A percentile compares a stretch with the other conserved stretches of the same genome.
Conservation (phyloP, 2,888 invertebrate species). For the Pheosia tremula region DNA sequence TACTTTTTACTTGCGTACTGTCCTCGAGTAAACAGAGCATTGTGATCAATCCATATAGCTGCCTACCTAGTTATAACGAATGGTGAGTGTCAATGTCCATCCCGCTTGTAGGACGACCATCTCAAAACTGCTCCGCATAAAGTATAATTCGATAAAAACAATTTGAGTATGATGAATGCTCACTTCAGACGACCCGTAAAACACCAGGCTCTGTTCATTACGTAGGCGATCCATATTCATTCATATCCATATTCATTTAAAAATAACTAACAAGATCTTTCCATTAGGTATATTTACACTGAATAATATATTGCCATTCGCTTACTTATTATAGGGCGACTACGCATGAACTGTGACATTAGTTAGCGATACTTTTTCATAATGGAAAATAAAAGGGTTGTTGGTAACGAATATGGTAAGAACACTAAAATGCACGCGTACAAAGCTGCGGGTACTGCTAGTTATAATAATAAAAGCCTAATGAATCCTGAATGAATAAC, state of each 20-base stretch:
- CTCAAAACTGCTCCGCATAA: conserved; percentile 45
- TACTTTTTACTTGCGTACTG: too few species aligned
- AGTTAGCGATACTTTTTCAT: not conserved
- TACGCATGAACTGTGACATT: not conserved
- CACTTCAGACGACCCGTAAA: conserved; percentile 55
- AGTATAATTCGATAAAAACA: conserved; percentile 56
- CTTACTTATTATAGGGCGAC: not conserved
- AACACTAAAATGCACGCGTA: too few species aligned
- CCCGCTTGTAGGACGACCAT: conserved; percentile 23
- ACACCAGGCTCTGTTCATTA: conserved; percentile 43
- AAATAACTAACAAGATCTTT: conserved; percentile 46
- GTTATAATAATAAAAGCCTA: too few species aligned
- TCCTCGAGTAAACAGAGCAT: too few species aligned
- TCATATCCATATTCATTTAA: conserved; percentile 54
- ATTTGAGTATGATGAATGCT: conserved; percentile 61
- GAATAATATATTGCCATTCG: conserved; percentile 26
- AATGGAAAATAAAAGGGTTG: not conserved
- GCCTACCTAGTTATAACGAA: conserved; percentile 10
- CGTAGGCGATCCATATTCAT: conserved; percentile 52
- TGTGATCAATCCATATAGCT: too few species aligned
- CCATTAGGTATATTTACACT: conserved; percentile 33
- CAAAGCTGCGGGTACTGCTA: too few species aligned
- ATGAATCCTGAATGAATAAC: too few species aligned
- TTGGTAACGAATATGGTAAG: too few species aligned
- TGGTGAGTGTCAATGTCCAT: conserved; percentile 26